These are phyloP conservation scores for Triops cancriformis DNA, from an alignment of 1,140 invertebrate species.

Conservation along the genomic window DNA sequence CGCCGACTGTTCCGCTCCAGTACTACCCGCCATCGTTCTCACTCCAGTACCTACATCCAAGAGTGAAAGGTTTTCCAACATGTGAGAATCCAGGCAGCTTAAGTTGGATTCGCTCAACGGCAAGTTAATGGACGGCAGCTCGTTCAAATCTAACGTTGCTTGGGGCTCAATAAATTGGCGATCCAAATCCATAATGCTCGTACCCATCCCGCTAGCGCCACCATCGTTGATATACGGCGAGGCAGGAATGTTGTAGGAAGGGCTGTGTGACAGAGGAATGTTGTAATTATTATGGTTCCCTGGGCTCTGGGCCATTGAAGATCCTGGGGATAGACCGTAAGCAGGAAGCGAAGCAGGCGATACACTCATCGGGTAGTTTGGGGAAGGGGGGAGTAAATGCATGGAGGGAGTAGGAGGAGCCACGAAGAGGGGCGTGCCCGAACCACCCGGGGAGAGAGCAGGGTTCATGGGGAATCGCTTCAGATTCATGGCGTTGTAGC, in stretches of 20 bases:
- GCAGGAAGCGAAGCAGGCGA: neutral
- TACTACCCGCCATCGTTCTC: neutral
- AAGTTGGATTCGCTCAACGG: conserved; percentile 24
- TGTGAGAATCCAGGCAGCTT: conserved; percentile 20
- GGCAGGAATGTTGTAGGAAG: conserved; percentile 14
- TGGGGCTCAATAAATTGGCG: conserved; percentile 20
- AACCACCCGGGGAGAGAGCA: neutral
- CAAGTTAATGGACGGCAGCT: conserved; percentile 22
- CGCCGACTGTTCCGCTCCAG: neutral
- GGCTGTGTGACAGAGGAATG: neutral
- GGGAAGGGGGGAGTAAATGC: neutral
- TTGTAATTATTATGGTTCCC: neutral
- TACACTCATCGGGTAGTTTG: neutral
- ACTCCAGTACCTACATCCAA: neutral
- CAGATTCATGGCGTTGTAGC: neutral
- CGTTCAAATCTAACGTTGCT: conserved; percentile 16
- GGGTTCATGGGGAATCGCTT: neutral
- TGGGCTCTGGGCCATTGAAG: neutral
- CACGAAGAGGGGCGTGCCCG: neutral
- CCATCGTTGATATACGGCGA: conserved; percentile 19
- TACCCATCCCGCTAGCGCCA: neutral
- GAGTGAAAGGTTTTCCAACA: conserved; percentile 22
- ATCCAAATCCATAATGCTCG: conserved; percentile 25
- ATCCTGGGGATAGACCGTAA: neutral
- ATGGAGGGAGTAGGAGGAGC: neutral